Conservation (phyloP, 2,113 vertebrate genomes). For the human (Homo sapiens) region GRCh38 chr21:27565501-27566000, state of each 20-base stretch:
- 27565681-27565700: neutral
- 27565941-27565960: neutral
- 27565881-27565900: neutral
- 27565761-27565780: neutral
- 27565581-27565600: neutral
- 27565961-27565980: neutral
- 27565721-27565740: neutral
- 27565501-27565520: fast-evolving
- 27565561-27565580: neutral
- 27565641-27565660: neutral
- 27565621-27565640: fast-evolving
- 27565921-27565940: neutral
- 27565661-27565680: fast-evolving
- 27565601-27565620: neutral
- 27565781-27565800: neutral
- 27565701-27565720: neutral
- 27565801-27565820: neutral
- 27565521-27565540: neutral
- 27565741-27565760: neutral
- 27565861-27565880: neutral
- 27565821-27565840: neutral
- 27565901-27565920: neutral
- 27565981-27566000: neutral
- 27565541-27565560: neutral
- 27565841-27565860: neutral